Evolutionary conservation across 2,888 invertebrate genomes (phyloP), one percentile per base, ranked within the genome.

Genomic region (Malachius bipustulatus): DNA sequence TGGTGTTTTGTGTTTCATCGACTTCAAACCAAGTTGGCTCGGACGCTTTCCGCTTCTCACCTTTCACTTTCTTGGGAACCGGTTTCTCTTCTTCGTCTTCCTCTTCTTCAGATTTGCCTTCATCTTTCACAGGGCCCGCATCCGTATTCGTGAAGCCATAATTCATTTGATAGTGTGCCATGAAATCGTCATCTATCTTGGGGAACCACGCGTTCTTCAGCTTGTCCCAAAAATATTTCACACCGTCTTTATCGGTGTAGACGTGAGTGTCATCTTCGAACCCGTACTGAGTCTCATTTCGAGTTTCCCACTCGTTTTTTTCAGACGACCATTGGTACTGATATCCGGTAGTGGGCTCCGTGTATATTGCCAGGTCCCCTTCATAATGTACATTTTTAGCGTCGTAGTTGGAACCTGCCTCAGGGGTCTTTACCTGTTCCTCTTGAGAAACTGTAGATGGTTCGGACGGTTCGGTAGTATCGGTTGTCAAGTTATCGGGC

Each of bases 121-220:
- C 54, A n/a, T n/a, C n/a, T n/a, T n/a, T n/a, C n/a, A n/a, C n/a
- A n/a, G n/a, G n/a, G n/a, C n/a, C n/a, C n/a, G n/a, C n/a, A 10
- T 56, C 35, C 29, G 60, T 66, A 45, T 75, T 31, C 34, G 64
- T 67, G 47, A 88, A 87, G 3, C 89, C 89, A 64, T 97, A 97
- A 53, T 73, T 89, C 77, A 96, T 82, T 65, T 97, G 94, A 66
- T 98, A 98, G 37, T 73, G 73, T 1, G 96, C 97, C 67, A 97
- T 74, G 55, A 97, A 97, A 50, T 97, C 90, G 52, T 93, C 93
- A 66, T 94, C 90, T 41, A 97, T 76, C 72, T 89, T 90, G 1
- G 96, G 96, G 64, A 96, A 84, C 94, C 96, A 98, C 3, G 93
- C 94, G 53, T 76, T 82, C 59, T 85, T 93, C 26, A 76, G 75